Percentiles rank a stretch among this genome's conserved stretches.
phyloP scores from a whole-genome alignment of 2,113 vertebrate genomes.

The Phylloscopus whistleri region DNA sequence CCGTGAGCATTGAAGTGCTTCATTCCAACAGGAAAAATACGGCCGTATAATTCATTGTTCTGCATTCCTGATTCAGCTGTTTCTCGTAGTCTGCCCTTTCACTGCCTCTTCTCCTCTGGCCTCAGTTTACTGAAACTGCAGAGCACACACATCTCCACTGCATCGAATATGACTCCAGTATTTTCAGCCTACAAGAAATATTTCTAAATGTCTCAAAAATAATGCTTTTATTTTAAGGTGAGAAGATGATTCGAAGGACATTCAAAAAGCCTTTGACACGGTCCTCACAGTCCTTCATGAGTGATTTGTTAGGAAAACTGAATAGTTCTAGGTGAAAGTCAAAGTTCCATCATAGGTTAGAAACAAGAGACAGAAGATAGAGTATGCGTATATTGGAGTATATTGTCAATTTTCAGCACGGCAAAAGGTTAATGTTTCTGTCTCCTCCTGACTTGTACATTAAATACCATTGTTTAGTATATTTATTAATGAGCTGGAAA shows the following conservation, averaged over 20 bases:
- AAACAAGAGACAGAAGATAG: not conserved
- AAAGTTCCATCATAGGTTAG: not conserved
- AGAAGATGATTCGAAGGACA: not conserved
- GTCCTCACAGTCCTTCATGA: not conserved
- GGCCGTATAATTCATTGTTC: not conserved
- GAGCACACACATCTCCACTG: not conserved
- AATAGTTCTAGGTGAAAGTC: conserved; percentile 6
- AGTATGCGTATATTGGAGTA: not conserved
- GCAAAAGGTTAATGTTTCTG: conserved; percentile 24
- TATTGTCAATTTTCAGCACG: conserved; percentile 17
- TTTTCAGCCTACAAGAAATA: not conserved
- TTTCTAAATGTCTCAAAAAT: not conserved
- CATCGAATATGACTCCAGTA: not conserved
- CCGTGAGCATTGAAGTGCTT: not conserved
- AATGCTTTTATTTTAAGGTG: not conserved
- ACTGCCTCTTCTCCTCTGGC: not conserved
- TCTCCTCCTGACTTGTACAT: not conserved
- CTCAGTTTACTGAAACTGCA: not conserved
- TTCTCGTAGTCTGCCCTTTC: not conserved
- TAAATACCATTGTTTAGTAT: conserved; percentile 13
- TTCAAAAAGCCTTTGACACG: not conserved
- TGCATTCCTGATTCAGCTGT: not conserved
- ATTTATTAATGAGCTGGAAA: conserved; percentile 23
- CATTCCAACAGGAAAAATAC: not conserved
- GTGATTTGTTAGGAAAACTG: not conserved